A percentile compares a stretch with the other conserved stretches of the same genome.
phyloP scores from a whole-genome alignment of 2,113 vertebrate species.

The Psephotus haematonotus region DNA sequence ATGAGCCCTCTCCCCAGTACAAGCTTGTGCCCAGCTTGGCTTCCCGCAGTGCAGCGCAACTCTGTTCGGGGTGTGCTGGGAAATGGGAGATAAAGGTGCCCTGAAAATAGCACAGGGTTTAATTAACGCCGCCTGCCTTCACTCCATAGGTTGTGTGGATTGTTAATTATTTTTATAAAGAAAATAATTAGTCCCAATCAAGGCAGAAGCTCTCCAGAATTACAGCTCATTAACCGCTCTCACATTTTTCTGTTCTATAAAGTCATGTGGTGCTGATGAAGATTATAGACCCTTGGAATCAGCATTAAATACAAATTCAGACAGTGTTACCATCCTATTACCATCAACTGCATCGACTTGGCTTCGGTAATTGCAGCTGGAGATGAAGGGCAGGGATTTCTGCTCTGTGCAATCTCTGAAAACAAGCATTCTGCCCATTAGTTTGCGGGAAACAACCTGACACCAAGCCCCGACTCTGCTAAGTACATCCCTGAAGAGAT shows the following conservation, averaged over 20 bases:
- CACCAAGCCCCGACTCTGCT: background rate
- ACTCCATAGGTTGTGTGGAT: constrained; percentile 29
- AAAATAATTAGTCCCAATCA: constrained; percentile 80
- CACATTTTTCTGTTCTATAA: constrained; percentile 67
- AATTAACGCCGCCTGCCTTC: constrained; percentile 60
- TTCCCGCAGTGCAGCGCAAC: rapidly evolving
- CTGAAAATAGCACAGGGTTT: background rate
- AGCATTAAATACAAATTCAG: constrained; percentile 41
- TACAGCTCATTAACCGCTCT: constrained; percentile 68
- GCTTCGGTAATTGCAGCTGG: constrained; percentile 26
- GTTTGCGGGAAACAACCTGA: constrained; percentile 5
- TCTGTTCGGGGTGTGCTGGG: background rate
- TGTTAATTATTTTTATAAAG: constrained; percentile 76
- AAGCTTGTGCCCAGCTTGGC: background rate
- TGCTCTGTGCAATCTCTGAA: background rate
- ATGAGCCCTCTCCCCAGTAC: rapidly evolving
- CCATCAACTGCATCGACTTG: constrained; percentile 21
- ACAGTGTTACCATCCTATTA: constrained; percentile 30
- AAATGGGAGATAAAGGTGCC: background rate
- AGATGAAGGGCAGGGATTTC: constrained; percentile 29
- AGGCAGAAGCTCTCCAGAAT: constrained; percentile 73
- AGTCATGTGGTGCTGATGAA: constrained; percentile 64
- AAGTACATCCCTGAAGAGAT: background rate
- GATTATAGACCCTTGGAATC: constrained; percentile 69
- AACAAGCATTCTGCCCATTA: constrained; percentile 40